A percentile compares a stretch with the other conserved stretches of the same genome.
Conservation (phyloP, 2,888 invertebrate species). For the Myopa testacea region DNA sequence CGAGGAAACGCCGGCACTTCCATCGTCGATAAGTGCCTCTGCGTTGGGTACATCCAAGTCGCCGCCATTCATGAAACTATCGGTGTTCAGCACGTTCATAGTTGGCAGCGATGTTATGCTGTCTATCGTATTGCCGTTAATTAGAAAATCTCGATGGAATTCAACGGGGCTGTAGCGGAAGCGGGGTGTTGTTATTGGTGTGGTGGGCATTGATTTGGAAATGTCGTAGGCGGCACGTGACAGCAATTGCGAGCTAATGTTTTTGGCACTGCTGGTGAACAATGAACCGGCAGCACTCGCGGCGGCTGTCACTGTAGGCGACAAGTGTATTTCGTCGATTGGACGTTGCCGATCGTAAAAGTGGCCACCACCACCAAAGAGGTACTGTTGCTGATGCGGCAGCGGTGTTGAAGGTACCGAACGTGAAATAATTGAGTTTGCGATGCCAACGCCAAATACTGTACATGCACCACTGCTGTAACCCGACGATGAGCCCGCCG, state of each 20-base stretch:
- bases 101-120: slow-evolving; percentile 57
- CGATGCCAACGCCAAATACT: slow-evolving; percentile 44
- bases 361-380: slow-evolving; percentile 41
- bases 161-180: slow-evolving; percentile 72
- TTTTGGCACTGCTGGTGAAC: slow-evolving; percentile 37
- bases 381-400: slow-evolving; percentile 66
- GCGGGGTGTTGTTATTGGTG: slow-evolving; percentile 72
- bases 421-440: slow-evolving; percentile 69
- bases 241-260: slow-evolving; percentile 39
- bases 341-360: slow-evolving; percentile 44
- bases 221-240: slow-evolving; percentile 68
- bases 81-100: slow-evolving; percentile 19
- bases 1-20: slow-evolving; percentile 44
- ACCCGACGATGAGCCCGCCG: slow-evolving; percentile 62
- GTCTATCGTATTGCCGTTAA: slow-evolving; percentile 72
- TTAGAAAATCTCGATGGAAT: slow-evolving; percentile 71
- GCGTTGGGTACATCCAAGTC: slow-evolving; percentile 36
- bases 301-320: slow-evolving; percentile 51
- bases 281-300: slow-evolving; percentile 10
- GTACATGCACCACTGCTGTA: slow-evolving; percentile 59
- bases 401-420: slow-evolving; percentile 79
- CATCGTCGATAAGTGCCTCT: slow-evolving; percentile 56
- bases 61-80: slow-evolving; percentile 39
- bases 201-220: slow-evolving; percentile 83
- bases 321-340: slow-evolving; percentile 44